Percentiles rank a stretch among this genome's conserved stretches.
Conservation (phyloP, 2,888 invertebrate species). For the Xylota sylvarum region DNA sequence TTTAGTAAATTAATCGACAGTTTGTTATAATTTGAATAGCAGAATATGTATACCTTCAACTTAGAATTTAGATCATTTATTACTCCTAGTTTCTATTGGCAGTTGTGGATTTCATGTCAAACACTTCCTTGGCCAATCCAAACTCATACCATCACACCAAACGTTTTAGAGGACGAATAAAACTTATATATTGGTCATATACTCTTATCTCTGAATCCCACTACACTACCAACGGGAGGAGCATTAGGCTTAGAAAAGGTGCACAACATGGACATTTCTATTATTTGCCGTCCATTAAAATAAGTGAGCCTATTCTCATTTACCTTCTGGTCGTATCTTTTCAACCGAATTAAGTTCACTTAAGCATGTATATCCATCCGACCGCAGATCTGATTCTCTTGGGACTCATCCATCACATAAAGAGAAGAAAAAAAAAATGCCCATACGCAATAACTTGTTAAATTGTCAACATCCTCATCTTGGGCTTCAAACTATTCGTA, state of each 20-base stretch:
- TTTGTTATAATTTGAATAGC: too few species aligned
- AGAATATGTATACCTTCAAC: too few species aligned
- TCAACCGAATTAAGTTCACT: slow-evolving; percentile 6
- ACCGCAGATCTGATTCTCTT: slow-evolving; percentile 9
- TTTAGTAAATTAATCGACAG: too few species aligned
- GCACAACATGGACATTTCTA: background rate
- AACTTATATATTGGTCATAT: background rate
- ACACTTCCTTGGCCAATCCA: too few species aligned
- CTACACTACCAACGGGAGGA: background rate
- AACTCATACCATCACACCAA: too few species aligned
- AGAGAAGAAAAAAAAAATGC: background rate
- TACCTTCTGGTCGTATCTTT: background rate
- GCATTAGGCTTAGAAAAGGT: background rate
- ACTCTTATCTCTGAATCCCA: background rate
- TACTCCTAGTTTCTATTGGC: too few species aligned
- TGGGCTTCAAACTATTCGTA: slow-evolving; percentile 50
- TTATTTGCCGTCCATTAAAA: background rate
- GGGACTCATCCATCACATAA: slow-evolving; percentile 4
- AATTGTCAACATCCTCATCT: slow-evolving; percentile 64
- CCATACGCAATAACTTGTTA: slow-evolving; percentile 43
- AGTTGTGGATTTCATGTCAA: too few species aligned
- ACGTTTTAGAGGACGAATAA: background rate
- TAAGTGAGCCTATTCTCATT: background rate
- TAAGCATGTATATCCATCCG: background rate
- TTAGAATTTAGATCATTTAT: too few species aligned